Evolutionary conservation across 2,113 vertebrate genomes (phyloP).

Genomic region (Bos javanicus): DNA sequence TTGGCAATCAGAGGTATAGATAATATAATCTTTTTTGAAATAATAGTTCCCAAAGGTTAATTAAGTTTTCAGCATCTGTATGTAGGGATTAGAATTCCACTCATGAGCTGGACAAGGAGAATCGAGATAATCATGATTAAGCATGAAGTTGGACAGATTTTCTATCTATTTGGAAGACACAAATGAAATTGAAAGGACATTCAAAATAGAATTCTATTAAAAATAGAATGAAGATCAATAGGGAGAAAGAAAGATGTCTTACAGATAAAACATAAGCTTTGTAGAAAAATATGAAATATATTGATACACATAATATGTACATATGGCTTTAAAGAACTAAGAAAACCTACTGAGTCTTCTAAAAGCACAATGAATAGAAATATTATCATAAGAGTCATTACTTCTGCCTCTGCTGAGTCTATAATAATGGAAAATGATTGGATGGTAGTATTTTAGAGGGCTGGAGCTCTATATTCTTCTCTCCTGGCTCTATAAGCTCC

Average conservation of each 20-base stretch:
- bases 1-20: background rate
- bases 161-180: background rate
- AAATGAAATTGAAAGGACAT: constrained; percentile 3
- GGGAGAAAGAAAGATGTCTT: background rate
- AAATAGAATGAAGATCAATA: background rate
- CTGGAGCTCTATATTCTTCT: background rate
- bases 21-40: background rate
- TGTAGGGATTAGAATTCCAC: background rate
- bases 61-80: background rate
- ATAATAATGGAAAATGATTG: background rate
- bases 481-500: background rate
- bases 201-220: background rate
- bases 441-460: background rate
- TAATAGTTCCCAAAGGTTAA: background rate
- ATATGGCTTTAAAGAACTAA: background rate
- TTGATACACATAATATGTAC: background rate
- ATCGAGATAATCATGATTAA: background rate
- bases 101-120: background rate
- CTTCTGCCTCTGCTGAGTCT: background rate
- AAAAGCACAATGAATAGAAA: background rate
- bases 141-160: background rate
- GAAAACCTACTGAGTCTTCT: background rate
- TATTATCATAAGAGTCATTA: background rate
- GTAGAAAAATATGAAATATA: background rate
- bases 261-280: background rate